Base-by-base conservation (phyloP, 2,797 vertebrate species). In the Perodicticus potto region DNA sequence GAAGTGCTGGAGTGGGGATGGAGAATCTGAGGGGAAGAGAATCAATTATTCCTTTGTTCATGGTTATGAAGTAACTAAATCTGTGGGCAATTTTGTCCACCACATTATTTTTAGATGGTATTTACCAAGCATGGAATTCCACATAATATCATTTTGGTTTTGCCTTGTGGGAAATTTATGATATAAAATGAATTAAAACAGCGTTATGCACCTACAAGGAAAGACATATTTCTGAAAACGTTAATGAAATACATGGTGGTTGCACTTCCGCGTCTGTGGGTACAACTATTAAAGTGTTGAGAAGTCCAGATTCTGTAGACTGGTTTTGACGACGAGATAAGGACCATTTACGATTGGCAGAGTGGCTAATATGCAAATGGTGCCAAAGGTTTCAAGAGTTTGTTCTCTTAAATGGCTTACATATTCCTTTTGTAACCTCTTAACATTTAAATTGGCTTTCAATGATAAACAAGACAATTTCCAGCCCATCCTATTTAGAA, bases 121-220 rank as follows among this genome's bases (percentile, higher is more conserved):
- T 85, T 93, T 72, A 67, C 34, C 59, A 84, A 84, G 93, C 63
- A 91, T 61, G 27, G 88, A 70, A 83, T 83, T 86, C n/a, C 10
- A 76, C 19, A 40, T 74, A 81, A 34, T 73, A 88, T 22, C 13
- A 49, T 82, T 86, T 92, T 77, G 61, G 3, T 84, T 87, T 85
- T 94, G 10, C 37, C 85, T 23, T 45, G 12, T 65, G 67, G 89
- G 49, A 83, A 93, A 93, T 92, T 20, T 72, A 57, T 77, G 43
- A 80, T 76, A 85, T n/a, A 67, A 92, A 93, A 86, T 61, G 69
- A 96, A 77, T 87, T 70, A 89, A 93, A 89, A 16, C 20, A 83
- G 32, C 59, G 57, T 80, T 70, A 40, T 27, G 89, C 73, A 91
- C 78, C 78, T 37, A 29, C 2, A 8, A 95, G 17, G 57, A 92